Base-by-base conservation (phyloP, 2,113 vertebrate species). In the Motacilla tschutschensis region DNA sequence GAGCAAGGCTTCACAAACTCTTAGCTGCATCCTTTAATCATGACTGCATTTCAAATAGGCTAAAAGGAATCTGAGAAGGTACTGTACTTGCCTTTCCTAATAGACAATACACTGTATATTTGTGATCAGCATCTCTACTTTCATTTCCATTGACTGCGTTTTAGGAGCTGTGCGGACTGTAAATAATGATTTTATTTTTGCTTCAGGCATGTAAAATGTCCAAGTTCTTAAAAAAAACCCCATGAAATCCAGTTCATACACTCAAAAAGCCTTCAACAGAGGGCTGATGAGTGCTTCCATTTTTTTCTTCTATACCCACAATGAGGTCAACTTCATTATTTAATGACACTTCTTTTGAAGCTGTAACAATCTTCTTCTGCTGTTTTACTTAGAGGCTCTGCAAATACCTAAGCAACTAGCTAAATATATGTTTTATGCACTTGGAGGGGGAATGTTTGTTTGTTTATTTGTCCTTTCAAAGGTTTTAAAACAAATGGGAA, bases 31-130 rank as follows among this genome's bases (percentile, higher is more conserved):
- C 93, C 75, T 89, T 93, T 95, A 96, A 97, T 94, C 96, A 97
- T 97, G 97, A 97, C 91, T 89, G 40, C 94, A 92, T 96, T 95
- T 96, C 95, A 94, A 85, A 97, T 87, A 96, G 97, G 97, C 91
- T 98, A 94, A 97, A 96, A 90, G 87, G 90, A 95, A 90, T 89
- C 96, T 94, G 79, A 93, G 57, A 96, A 98, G 97, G 97, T 98
- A 98, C 65, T 0, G 70, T 96, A 66, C 48, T 83, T 88, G 66
- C 29, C 26, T 81, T 87, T 90, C 31, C 38, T 60, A 19, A 20
- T 9, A 58, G 53, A 59, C 57, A 69, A 38, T 79, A 25, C 6
- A 4, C 41, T 58, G 38, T 25, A 11, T 65, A 21, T 54, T 85
- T 85, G 35, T 81, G 29, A 57, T 82, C 65, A 83, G 38, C 44